Percentiles rank a stretch among this genome's conserved stretches.
These are phyloP conservation scores for Melikaiella ostensackeni DNA, from an alignment of 2,888 invertebrate genomes.

Conservation along the genomic window DNA sequence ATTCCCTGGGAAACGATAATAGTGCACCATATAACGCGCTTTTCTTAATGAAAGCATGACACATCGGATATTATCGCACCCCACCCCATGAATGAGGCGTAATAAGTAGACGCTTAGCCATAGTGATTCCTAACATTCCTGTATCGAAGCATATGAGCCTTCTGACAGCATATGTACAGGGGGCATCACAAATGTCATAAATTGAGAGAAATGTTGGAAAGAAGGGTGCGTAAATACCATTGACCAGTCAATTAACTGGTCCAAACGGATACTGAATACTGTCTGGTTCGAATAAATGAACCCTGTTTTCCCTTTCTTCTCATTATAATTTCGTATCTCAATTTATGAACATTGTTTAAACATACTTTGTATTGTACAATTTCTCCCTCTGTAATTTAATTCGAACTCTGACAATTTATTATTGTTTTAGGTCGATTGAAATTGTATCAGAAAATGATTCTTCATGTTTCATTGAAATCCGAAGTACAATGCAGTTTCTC, in stretches of 20 bases:
- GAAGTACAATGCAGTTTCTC: too few species aligned
- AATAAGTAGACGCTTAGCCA: conserved; percentile 55
- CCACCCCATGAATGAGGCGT: conserved; percentile 57
- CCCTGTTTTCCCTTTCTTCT: not conserved
- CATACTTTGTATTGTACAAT: too few species aligned
- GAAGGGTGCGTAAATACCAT: conserved; percentile 37
- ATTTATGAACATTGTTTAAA: too few species aligned
- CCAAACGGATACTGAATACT: conserved; percentile 24
- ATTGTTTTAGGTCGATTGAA: too few species aligned
- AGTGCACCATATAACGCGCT: conserved; percentile 8
- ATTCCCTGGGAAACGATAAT: conserved; percentile 33
- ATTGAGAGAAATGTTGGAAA: conserved; percentile 24
- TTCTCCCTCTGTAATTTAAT: too few species aligned
- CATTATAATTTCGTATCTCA: too few species aligned
- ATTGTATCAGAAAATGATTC: too few species aligned
- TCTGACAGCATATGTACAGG: conserved; percentile 11
- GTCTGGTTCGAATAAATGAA: not conserved
- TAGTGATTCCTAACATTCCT: conserved; percentile 56
- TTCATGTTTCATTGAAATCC: too few species aligned
- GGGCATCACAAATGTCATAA: conserved; percentile 36
- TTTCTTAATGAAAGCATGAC: conserved; percentile 40
- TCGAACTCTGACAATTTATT: too few species aligned
- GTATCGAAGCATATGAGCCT: conserved; percentile 49
- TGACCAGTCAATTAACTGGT: conserved; percentile 35
- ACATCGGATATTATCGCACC: conserved; percentile 50